phyloP scores from a whole-genome alignment of 2,113 vertebrate genomes.

The Neotoma lepida region DNA sequence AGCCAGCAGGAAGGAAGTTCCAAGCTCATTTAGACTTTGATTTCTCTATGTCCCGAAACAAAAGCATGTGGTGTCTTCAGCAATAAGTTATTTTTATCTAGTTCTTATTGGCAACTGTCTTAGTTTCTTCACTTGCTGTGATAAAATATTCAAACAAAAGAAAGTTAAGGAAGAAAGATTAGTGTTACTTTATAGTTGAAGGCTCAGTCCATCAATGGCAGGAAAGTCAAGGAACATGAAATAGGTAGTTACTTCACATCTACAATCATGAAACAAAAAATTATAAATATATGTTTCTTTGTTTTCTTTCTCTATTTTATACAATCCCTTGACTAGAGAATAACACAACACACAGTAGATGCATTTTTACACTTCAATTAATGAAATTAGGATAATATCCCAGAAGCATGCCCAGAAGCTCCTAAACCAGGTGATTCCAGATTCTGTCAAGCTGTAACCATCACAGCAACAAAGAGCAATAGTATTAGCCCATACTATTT shows the following conservation, averaged over 20 bases:
- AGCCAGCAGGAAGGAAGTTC: not conserved
- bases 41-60: not conserved
- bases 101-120: not conserved
- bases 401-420: not conserved
- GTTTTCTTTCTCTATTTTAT: not conserved
- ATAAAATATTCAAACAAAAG: not conserved
- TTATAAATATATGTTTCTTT: not conserved
- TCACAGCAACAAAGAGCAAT: not conserved
- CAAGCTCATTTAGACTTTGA: not conserved
- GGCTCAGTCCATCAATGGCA: not conserved
- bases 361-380: not conserved
- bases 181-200: not conserved
- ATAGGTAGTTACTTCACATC: not conserved
- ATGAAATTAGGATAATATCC: too few species aligned
- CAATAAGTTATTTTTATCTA: not conserved
- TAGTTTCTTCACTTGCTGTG: not conserved
- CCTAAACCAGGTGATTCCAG: not conserved
- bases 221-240: not conserved
- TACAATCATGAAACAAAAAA: not conserved
- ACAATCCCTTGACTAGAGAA: not conserved
- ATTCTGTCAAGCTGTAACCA: not conserved
- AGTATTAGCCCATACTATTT: not conserved
- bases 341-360: not conserved
- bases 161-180: not conserved
- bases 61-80: not conserved